Percentiles rank a stretch among this genome's conserved stretches.
These are phyloP conservation scores for Rhopalosiphum padi DNA, from an alignment of 1,140 invertebrate genomes.

Conservation along the genomic window DNA sequence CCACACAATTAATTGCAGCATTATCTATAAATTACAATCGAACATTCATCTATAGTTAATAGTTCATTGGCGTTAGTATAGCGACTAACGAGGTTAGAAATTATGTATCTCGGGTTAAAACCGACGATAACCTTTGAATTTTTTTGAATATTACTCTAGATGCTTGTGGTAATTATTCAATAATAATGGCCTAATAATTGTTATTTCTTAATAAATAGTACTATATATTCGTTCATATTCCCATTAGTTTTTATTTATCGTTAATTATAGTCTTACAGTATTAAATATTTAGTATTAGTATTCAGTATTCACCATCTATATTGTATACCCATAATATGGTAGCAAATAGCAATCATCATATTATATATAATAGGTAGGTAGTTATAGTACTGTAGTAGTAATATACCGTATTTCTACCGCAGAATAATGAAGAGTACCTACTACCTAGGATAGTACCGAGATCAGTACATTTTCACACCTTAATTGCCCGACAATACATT, in stretches of 20 bases:
- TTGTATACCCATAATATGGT: no score
- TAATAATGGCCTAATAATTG: neutral
- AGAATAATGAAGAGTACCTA: no score
- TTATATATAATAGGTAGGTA: no score
- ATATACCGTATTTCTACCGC: no score
- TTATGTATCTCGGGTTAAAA: neutral
- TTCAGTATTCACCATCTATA: no score
- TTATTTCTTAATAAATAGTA: neutral
- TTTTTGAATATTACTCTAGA: neutral
- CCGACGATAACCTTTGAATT: neutral
- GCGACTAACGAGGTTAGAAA: neutral
- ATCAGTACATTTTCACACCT: no score
- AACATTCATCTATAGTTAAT: neutral
- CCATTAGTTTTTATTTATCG: neutral
- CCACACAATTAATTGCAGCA: neutral
- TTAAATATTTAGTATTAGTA: no score
- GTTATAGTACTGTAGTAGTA: no score
- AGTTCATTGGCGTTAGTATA: neutral
- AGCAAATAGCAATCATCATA: no score
- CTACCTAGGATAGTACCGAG: no score
- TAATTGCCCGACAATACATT: no score
- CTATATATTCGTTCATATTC: neutral
- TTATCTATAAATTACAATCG: neutral
- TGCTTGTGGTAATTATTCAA: neutral
- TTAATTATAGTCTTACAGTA: neutral